A percentile compares a stretch with the other conserved stretches of the same genome.
Evolutionary conservation across 2,113 vertebrate genomes (phyloP).

Genomic region (Apodemus speciosus): DNA sequence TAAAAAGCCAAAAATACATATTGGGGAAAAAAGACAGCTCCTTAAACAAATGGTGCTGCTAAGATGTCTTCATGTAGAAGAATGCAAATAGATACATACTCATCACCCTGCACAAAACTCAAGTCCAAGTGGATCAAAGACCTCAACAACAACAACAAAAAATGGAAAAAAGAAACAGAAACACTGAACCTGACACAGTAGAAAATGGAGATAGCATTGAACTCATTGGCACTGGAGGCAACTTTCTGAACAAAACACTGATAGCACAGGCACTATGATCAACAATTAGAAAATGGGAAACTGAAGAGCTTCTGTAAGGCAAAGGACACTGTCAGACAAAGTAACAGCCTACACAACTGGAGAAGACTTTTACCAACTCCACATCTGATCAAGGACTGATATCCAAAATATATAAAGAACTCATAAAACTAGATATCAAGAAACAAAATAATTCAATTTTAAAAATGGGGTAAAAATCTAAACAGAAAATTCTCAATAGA

Average conservation of each 20-base stretch:
- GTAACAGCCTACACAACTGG: background rate
- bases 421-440: background rate
- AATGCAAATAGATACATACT: background rate
- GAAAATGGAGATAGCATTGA: background rate
- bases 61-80: background rate
- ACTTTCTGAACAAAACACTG: no score
- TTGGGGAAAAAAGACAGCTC: background rate
- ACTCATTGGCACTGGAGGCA: no score
- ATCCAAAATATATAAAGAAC: background rate
- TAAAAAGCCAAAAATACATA: no score
- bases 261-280: no score
- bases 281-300: background rate
- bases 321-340: background rate
- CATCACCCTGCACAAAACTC: background rate
- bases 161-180: background rate
- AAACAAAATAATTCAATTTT: background rate
- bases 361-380: background rate
- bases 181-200: background rate
- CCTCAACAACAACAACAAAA: background rate
- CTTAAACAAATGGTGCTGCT: background rate
- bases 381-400: background rate
- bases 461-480: background rate
- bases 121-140: background rate
- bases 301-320: background rate
- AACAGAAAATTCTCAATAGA: background rate